Evolutionary conservation across 2,888 invertebrate genomes (phyloP), one percentile per base, ranked within the genome.

Genomic region (Heliconius hortense): DNA sequence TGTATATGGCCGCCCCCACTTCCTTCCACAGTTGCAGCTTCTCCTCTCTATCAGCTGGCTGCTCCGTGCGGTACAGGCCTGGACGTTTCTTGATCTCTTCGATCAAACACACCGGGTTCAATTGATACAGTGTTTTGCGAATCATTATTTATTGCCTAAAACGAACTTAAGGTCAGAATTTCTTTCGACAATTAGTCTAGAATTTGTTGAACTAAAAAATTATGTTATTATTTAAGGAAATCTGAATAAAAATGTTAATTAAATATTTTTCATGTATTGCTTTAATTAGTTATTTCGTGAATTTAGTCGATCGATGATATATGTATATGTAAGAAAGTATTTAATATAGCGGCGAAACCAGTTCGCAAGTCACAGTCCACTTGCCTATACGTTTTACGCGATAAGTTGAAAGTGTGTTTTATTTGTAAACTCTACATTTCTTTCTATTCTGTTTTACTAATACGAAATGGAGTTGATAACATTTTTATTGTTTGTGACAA

Each of bases 1-100:
- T 79, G 79, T 87, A 93, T 64, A 94, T 81, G 18, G 86, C 89
- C 1, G 89, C 89, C 39, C 93, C 93, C 39, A 94, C 85, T 79
- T 93, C 89, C 82, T 93, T 92, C 93, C 93, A 94, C 73, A 91
- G 80, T 72, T 84, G 83, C 74, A 93, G 82, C 79, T 89, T 89
- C 77, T 94, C 94, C 80, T 92, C 88, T 67, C 95, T 87, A 84
- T 95, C 91, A 74, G 94, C 86, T 79, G 95, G 92, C 84, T 92
- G 88, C 79, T 88, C 93, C 82, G 85, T 71, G 67, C 84, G 85
- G 82, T 90, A 93, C 77, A 93, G 79, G 0, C 86, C 88, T 0
- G 91, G 92, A 72, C 94, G 90, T 80, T 90, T 91, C 82, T 93
- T 93, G 59, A 93, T 87, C 83, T 91, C 94, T 74, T 89, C 90